Conservation (phyloP, 1,140 invertebrate species). For the Antheraea pernyi region DNA sequence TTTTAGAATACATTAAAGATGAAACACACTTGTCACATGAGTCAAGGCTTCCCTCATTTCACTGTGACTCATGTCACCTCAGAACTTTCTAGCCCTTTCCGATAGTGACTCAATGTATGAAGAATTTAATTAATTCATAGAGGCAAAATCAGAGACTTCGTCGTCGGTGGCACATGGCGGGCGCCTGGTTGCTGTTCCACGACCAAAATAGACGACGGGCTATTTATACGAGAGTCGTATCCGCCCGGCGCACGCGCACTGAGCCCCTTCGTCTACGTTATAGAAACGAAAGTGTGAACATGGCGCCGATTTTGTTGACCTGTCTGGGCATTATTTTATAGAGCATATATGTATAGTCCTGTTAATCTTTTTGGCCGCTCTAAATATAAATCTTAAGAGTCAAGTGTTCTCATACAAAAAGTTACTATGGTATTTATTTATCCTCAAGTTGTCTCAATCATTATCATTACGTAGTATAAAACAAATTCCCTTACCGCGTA, state of each 20-base stretch:
- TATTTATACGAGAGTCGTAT: conserved; percentile 70
- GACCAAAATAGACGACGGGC: conserved; percentile 66
- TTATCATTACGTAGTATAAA: too few relatives aligned
- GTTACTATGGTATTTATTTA: too few relatives aligned
- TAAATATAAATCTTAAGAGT: too few relatives aligned
- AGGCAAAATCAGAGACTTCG: conserved; percentile 51
- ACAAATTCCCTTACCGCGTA: too few relatives aligned
- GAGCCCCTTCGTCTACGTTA: conserved; percentile 36
- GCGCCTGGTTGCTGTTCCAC: conserved; percentile 51
- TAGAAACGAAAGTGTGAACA: conserved; percentile 25
- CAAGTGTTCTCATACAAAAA: too few relatives aligned
- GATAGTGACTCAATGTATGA: conserved; percentile 38
- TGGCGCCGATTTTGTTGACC: conserved; percentile 35
- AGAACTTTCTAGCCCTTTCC: conserved; percentile 32
- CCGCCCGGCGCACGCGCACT: conserved; percentile 67
- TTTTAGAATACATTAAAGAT: too few relatives aligned
- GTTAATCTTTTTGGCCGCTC: neutral
- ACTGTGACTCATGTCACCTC: conserved; percentile 15
- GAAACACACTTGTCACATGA: conserved; percentile 6
- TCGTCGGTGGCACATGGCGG: conserved; percentile 58
- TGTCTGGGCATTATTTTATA: conserved; percentile 3
- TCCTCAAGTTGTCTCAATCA: too few relatives aligned
- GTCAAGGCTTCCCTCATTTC: conserved; percentile 16
- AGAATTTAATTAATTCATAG: conserved; percentile 56
- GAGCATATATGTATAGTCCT: neutral